Percentiles rank a stretch among this genome's conserved stretches.
phyloP scores from a whole-genome alignment of 1,140 invertebrate species.

The Scaptomyza montana region DNA sequence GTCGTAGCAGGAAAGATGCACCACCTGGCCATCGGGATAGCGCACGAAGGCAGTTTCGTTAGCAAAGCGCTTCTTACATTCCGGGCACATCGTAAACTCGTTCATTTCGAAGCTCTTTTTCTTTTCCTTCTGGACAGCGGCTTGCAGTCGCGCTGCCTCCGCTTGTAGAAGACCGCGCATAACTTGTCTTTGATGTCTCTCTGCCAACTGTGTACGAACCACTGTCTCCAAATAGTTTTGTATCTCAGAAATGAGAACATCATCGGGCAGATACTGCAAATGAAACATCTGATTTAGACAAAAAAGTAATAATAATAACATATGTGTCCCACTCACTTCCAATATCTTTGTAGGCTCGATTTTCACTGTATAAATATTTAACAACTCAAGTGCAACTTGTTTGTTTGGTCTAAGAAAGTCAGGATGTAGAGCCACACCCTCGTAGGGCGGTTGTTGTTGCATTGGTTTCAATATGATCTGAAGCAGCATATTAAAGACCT shows the following conservation, averaged over 20 bases:
- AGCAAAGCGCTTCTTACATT: slow-evolving; percentile 96
- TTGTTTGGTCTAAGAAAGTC: slow-evolving; percentile 87
- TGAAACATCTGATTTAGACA: slow-evolving; percentile 10
- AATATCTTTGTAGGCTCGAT: slow-evolving; percentile 91
- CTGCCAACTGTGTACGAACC: slow-evolving; percentile 89
- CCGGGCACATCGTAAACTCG: slow-evolving; percentile 94
- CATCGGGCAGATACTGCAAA: slow-evolving; percentile 88
- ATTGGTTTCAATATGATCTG: slow-evolving; percentile 87
- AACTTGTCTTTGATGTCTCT: slow-evolving; percentile 89
- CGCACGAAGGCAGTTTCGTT: slow-evolving; percentile 96
- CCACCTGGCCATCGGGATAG: slow-evolving; percentile 95
- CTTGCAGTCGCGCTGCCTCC: slow-evolving; percentile 92
- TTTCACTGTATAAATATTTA: slow-evolving; percentile 92
- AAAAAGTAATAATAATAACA: neutral
- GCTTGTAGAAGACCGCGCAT: slow-evolving; percentile 92
- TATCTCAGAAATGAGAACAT: slow-evolving; percentile 89
- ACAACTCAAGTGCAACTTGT: slow-evolving; percentile 89
- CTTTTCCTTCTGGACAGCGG: slow-evolving; percentile 91
- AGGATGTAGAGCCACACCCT: slow-evolving; percentile 86
- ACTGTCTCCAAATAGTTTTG: slow-evolving; percentile 91
- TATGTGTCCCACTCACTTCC: slow-evolving; percentile 45
- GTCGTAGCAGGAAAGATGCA: slow-evolving; percentile 93
- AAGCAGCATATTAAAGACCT: slow-evolving; percentile 88
- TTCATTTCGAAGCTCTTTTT: slow-evolving; percentile 92
- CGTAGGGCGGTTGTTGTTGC: slow-evolving; percentile 83